phyloP scores from a whole-genome alignment of 1,140 invertebrate species.

The Ephestia elutella region DNA sequence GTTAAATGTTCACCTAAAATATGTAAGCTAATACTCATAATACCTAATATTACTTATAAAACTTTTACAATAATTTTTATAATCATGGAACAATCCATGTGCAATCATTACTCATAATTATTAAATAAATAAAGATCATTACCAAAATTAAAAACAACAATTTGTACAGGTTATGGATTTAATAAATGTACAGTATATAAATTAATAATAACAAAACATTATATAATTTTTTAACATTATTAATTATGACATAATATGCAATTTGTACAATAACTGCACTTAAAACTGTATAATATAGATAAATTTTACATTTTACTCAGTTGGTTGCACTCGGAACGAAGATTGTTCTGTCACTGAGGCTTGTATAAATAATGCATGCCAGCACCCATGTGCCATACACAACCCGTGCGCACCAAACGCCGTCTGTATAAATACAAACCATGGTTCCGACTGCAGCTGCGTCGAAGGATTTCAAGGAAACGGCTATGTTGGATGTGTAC shows the following conservation, averaged over 20 bases:
- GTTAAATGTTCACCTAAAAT: conserved; percentile 81
- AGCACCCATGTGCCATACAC: conserved; percentile 86
- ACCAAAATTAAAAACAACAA: too few relatives aligned
- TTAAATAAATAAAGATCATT: neutral
- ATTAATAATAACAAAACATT: conserved; percentile 4
- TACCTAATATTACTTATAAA: conserved; percentile 17
- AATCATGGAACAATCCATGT: too few relatives aligned
- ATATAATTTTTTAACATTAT: too few relatives aligned
- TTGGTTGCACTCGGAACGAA: conserved; percentile 85
- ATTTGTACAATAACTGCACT: neutral
- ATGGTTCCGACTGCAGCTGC: conserved; percentile 89
- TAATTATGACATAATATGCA: too few relatives aligned
- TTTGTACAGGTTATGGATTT: too few relatives aligned
- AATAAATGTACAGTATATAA: neutral
- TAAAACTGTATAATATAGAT: neutral
- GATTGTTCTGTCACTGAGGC: conserved; percentile 87
- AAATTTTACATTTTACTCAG: conserved; percentile 75
- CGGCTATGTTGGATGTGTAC: conserved; percentile 84
- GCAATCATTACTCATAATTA: too few relatives aligned
- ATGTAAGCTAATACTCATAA: conserved; percentile 77
- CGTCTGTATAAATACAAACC: conserved; percentile 91
- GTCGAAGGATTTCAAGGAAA: conserved; percentile 90
- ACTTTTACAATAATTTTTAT: neutral
- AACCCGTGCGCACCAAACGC: conserved; percentile 90
- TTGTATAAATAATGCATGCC: conserved; percentile 86